Evolutionary conservation across 2,113 vertebrate genomes (phyloP), one percentile per base, ranked within the genome.

Genomic region (Melanotaenia duboulayi): DNA sequence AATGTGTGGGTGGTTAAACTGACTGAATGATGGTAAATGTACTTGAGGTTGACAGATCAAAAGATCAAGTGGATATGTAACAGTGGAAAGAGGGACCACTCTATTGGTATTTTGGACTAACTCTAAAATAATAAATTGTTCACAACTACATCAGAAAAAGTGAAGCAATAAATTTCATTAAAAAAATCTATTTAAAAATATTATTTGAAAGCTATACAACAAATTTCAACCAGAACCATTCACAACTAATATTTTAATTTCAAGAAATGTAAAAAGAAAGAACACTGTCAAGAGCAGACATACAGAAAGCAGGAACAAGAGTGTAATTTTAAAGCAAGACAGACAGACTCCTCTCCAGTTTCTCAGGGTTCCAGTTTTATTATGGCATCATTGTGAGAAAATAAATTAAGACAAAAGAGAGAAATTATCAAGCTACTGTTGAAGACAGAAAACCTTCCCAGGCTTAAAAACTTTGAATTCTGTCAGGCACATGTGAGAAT

Each of bases 341-440:
- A 20, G 12, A 81, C 65, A 70, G 39, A 37, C 28, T 0, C 4
- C 9, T 56, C 16, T 19, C 39, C 9, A 78, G 28, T 80, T 86
- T 17, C 62, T 74, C 39, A 63, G 1, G 28, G 60, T 68, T 87
- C 78, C 64, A 92, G 71, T 86, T 92, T 92, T 81, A 87, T 91
- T 91, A 20, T n/a, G 63, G 62, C 54, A 74, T 67, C 46, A 61
- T 25, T 9, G 20, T 1, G 20, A 79, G 37, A 64, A 14, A 52
- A 86, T 69, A 88, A 82, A 81, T 90, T 81, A 89, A 89, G 71
- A 89, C 77, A 80, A 62, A 78, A 83, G 65, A 49, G 25, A 71
- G 39, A 83, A 66, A 55, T 51, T 39, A 9, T 57, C 37, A 40
- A 62, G 51, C 62, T 59, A 28, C 35, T 48, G 19, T 39, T 72